Evolutionary conservation across 2,888 invertebrate genomes (phyloP).

Genomic region (Steinernema hermaphroditum): DNA sequence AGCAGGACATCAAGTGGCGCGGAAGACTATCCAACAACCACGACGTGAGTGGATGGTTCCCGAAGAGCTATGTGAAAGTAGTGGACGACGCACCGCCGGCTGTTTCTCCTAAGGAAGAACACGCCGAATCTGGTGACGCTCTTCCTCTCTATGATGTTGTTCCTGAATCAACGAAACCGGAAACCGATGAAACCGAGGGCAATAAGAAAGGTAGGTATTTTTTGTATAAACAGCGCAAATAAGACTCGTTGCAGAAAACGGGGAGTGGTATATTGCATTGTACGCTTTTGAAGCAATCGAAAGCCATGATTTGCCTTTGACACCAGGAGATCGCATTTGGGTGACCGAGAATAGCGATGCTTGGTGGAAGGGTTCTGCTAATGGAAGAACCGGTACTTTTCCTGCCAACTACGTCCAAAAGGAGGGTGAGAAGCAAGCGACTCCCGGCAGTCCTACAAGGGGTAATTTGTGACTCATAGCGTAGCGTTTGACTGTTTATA

Average conservation of each 20-base stretch:
- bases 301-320: slow-evolving; percentile 78
- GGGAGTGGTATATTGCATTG: slow-evolving; percentile 76
- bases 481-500: neutral
- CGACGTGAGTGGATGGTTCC: slow-evolving; percentile 65
- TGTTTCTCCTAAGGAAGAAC: neutral
- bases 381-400: slow-evolving; percentile 84
- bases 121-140: neutral
- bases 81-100: slow-evolving; percentile 25
- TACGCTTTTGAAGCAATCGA: slow-evolving; percentile 88
- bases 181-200: neutral
- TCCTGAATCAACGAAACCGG: slow-evolving; percentile 7
- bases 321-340: slow-evolving; percentile 76
- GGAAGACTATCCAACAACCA: slow-evolving; percentile 70
- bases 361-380: slow-evolving; percentile 94
- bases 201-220: too few relatives aligned
- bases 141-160: neutral
- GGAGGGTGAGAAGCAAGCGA: neutral
- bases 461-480: neutral
- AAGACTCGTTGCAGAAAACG: slow-evolving; percentile 33
- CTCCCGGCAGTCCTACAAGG: neutral
- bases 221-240: too few relatives aligned
- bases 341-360: slow-evolving; percentile 89
- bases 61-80: slow-evolving; percentile 64
- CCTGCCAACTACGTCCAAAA: slow-evolving; percentile 87
- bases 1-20: slow-evolving; percentile 75